Conservation (phyloP, 2,797 vertebrate species). For the Thripadectes ignobilis region DNA sequence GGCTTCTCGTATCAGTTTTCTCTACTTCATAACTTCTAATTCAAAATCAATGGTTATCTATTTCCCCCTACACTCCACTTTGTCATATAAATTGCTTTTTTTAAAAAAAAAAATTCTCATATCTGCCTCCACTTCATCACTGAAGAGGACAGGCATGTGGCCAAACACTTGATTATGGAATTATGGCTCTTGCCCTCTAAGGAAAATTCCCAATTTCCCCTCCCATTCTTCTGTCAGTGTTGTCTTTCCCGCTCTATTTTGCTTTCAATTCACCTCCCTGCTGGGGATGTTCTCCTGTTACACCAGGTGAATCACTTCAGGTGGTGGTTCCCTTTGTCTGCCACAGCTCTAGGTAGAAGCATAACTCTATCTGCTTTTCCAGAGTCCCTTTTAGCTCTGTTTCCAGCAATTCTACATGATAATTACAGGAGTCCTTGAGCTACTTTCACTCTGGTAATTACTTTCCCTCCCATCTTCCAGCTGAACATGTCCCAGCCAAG, state of each 20-base stretch:
- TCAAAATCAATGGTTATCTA: slow-evolving; percentile 43
- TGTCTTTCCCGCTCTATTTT: not conserved
- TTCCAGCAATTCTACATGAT: not conserved
- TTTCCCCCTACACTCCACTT: not conserved
- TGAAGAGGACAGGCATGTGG: not conserved
- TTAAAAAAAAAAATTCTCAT: not conserved
- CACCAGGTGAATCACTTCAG: not conserved
- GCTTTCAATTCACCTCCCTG: not conserved
- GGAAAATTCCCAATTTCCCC: not conserved
- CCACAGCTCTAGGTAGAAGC: not conserved
- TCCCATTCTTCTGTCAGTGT: not conserved
- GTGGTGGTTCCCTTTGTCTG: not conserved
- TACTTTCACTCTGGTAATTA: not conserved
- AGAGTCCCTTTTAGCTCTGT: not conserved
- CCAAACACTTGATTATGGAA: not conserved
- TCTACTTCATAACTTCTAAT: slow-evolving; percentile 33
- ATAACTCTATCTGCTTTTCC: not conserved
- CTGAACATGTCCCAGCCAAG: not conserved
- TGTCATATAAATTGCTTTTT: not conserved
- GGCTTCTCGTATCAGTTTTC: not conserved
- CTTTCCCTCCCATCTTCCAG: not conserved
- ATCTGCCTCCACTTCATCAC: not conserved
- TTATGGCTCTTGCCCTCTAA: not conserved
- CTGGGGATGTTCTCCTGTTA: not conserved
- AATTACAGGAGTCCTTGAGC: not conserved